Percentiles rank a stretch among this genome's conserved stretches.
phyloP scores from a whole-genome alignment of 2,888 invertebrate species.

The Belgica antarctica region DNA sequence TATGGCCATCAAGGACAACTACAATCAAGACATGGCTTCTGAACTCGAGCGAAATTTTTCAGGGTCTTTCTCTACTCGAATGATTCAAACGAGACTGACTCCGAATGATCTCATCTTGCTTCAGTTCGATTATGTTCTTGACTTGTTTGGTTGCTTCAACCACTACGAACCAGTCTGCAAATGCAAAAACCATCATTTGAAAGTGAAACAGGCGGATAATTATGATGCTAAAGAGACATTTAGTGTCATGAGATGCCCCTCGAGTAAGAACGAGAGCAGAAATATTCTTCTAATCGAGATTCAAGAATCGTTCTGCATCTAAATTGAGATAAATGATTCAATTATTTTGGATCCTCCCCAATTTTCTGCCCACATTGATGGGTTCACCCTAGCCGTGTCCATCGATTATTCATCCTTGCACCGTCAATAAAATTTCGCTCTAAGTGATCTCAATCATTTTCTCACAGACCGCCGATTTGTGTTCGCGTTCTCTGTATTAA shows the following conservation, averaged over 20 bases:
- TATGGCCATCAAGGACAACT: no score
- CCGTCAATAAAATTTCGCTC: conserved; percentile 24
- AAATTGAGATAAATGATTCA: conserved; percentile 43
- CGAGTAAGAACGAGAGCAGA: not conserved
- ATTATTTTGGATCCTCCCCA: conserved; percentile 41
- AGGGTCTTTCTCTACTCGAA: no score
- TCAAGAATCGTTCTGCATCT: not conserved
- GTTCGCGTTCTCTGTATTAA: not conserved
- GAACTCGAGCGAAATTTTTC: no score
- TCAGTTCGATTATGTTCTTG: no score
- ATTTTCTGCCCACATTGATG: not conserved
- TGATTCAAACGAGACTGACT: no score
- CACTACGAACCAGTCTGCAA: no score
- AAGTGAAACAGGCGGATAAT: conserved; percentile 19
- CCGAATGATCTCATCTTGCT: no score
- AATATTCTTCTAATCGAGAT: not conserved
- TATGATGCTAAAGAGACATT: conserved; percentile 40
- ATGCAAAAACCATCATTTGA: no score
- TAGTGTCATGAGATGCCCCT: conserved; percentile 29
- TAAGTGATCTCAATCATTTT: conserved; percentile 36
- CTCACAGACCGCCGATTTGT: conserved; percentile 13
- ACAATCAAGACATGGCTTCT: no score
- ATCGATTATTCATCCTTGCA: conserved; percentile 21
- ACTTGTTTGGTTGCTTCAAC: no score
- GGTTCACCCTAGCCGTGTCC: no score